Percentiles rank a stretch among this genome's conserved stretches.
Evolutionary conservation across 2,888 invertebrate genomes (phyloP).

Genomic region (Colletes collaris): DNA sequence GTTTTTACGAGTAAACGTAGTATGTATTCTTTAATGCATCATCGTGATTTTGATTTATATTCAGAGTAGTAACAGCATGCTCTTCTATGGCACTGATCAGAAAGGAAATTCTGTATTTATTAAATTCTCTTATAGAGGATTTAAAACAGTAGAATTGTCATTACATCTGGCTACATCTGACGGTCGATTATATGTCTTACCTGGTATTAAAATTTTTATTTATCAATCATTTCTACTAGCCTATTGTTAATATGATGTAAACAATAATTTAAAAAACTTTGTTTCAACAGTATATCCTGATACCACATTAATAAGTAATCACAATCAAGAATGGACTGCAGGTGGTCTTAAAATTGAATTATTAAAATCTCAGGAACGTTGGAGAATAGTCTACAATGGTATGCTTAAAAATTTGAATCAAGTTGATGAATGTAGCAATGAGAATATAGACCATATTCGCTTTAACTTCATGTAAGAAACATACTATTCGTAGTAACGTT

Average conservation of each 20-base stretch:
- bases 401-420: constrained; percentile 84
- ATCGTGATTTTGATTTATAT: constrained; percentile 36
- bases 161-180: constrained; percentile 83
- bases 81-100: constrained; percentile 85
- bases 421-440: constrained; percentile 43
- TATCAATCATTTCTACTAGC: constrained; percentile 26
- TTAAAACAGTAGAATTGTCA: constrained; percentile 85
- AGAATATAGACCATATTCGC: constrained; percentile 82
- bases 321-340: constrained; percentile 85
- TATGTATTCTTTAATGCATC: not conserved
- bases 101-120: constrained; percentile 85
- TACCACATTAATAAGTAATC: constrained; percentile 82
- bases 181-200: constrained; percentile 83
- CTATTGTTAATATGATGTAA: too few relatives aligned
- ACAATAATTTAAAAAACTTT: not conserved
- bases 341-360: constrained; percentile 86
- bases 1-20: too few relatives aligned
- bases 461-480: constrained; percentile 87
- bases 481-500: not conserved
- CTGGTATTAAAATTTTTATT: constrained; percentile 78
- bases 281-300: constrained; percentile 84
- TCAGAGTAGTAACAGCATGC: constrained; percentile 82
- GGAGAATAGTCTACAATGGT: constrained; percentile 89
- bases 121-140: constrained; percentile 84
- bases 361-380: constrained; percentile 85